phyloP scores from a whole-genome alignment of 2,888 invertebrate genomes.

The Poecilobothrus nobilitatus region DNA sequence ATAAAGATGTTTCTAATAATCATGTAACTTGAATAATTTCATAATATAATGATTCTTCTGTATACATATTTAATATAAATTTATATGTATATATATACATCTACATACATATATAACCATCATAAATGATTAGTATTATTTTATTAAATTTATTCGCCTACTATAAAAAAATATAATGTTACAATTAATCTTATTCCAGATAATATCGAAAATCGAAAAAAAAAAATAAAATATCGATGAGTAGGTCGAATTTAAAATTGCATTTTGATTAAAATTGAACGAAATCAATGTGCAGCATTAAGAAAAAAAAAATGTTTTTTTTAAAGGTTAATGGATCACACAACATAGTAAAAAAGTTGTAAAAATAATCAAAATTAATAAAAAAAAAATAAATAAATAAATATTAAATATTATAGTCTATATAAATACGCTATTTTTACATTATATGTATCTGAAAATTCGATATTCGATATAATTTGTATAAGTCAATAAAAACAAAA shows the following conservation, averaged over 20 bases:
- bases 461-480: background rate
- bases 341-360: background rate
- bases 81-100: too few species aligned
- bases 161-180: background rate
- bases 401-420: too few species aligned
- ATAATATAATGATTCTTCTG: too few species aligned
- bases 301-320: background rate
- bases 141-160: background rate
- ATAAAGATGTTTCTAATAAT: too few species aligned
- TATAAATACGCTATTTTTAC: too few species aligned
- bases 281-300: background rate
- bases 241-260: background rate
- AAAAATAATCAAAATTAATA: too few species aligned
- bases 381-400: too few species aligned
- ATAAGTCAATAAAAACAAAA: background rate
- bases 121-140: too few species aligned
- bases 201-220: background rate
- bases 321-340: constrained; percentile 2
- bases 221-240: background rate
- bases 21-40: too few species aligned
- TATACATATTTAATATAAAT: too few species aligned
- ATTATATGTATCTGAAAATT: too few species aligned
- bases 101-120: too few species aligned
- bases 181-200: background rate
- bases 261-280: background rate